phyloP scores from a whole-genome alignment of 2,113 vertebrate genomes.

The Hippocampus zosterae region DNA sequence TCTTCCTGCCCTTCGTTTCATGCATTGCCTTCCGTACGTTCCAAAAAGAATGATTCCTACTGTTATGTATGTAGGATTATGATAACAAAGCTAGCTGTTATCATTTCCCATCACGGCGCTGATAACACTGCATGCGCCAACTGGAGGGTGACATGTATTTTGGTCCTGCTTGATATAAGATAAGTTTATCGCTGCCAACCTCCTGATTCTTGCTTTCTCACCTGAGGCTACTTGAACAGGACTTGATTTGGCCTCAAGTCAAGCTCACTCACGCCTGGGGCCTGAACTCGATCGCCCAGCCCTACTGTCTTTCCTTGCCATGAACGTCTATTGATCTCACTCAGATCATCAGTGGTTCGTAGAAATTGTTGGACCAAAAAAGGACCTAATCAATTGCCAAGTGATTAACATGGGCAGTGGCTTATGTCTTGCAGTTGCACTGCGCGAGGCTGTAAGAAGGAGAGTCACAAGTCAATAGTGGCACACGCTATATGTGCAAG shows the following conservation, averaged over 20 bases:
- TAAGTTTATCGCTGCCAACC: slow-evolving; percentile 58
- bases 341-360: slow-evolving; percentile 58
- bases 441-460: slow-evolving; percentile 7
- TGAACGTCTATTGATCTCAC: slow-evolving; percentile 63
- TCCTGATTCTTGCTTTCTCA: slow-evolving; percentile 58
- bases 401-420: slow-evolving; percentile 65
- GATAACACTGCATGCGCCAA: slow-evolving; percentile 55
- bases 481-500: slow-evolving; percentile 51
- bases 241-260: slow-evolving; percentile 39
- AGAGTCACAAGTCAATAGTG: slow-evolving; percentile 24
- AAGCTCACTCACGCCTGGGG: slow-evolving; percentile 8
- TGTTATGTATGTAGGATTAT: slow-evolving; percentile 62
- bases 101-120: slow-evolving; percentile 54
- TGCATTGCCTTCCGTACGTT: slow-evolving; percentile 20
- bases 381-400: slow-evolving; percentile 55
- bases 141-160: slow-evolving; percentile 65
- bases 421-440: slow-evolving; percentile 37
- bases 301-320: slow-evolving; percentile 47
- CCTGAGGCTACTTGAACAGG: slow-evolving; percentile 51
- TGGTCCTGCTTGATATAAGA: slow-evolving; percentile 53
- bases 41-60: slow-evolving; percentile 47
- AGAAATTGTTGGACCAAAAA: slow-evolving; percentile 63
- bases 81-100: slow-evolving; percentile 61
- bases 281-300: slow-evolving; percentile 8
- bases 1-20: slow-evolving; percentile 28